A percentile compares a stretch with the other conserved stretches of the same genome.
phyloP scores from a whole-genome alignment of 2,797 vertebrate species.

The Prionace glauca region DNA sequence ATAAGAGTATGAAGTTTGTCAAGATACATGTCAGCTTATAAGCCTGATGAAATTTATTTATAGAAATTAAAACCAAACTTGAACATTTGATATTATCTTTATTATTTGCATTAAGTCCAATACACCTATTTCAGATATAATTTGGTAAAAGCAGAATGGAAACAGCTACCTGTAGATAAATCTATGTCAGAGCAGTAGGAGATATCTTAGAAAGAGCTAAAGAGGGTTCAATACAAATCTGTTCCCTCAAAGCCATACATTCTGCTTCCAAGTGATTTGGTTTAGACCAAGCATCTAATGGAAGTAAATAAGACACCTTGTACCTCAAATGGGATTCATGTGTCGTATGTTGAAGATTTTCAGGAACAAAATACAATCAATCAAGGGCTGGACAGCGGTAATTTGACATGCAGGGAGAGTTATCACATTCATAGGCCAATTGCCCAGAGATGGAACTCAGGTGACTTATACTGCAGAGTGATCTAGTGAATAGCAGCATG shows the following conservation, averaged over 20 bases:
- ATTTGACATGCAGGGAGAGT: background rate
- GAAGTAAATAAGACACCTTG: background rate
- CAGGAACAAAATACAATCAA: background rate
- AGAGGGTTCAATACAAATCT: background rate
- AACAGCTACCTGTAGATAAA: background rate
- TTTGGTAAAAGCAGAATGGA: background rate
- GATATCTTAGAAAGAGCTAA: background rate
- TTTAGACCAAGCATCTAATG: background rate
- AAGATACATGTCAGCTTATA: background rate
- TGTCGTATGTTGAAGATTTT: background rate
- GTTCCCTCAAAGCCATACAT: background rate
- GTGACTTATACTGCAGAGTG: background rate
- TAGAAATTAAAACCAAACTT: background rate
- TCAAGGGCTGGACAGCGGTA: background rate
- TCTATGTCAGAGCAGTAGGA: background rate
- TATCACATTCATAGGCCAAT: background rate
- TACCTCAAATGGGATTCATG: background rate
- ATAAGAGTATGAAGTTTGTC: background rate
- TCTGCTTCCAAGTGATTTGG: background rate
- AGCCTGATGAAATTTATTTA: background rate
- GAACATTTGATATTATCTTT: background rate
- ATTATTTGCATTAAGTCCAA: background rate
- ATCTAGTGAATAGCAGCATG: background rate
- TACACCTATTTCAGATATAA: background rate
- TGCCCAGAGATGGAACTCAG: background rate